Conservation (phyloP, 2,888 invertebrate genomes). For the Limnephilus rhombicus region DNA sequence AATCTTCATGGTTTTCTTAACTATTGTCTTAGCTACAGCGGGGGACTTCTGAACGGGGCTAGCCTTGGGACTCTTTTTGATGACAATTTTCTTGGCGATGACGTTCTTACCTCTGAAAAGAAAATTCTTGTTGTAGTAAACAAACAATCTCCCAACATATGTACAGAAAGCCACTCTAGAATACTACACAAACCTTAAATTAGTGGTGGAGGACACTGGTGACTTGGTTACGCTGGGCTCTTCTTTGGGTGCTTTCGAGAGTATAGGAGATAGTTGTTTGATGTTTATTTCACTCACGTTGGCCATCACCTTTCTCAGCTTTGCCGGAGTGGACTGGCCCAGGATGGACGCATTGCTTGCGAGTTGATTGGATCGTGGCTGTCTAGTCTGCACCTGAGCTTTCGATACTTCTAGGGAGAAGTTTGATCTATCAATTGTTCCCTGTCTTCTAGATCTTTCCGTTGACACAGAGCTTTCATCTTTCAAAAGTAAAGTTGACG, state of each 20-base stretch:
- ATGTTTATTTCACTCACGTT: conserved; percentile 58
- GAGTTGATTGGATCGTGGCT: neutral
- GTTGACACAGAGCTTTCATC: neutral
- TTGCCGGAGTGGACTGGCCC: conserved; percentile 64
- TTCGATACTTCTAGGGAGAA: conserved; percentile 63
- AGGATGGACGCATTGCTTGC: conserved; percentile 57
- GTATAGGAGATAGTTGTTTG: conserved; percentile 62
- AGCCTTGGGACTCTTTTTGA: neutral
- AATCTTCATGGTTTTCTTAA: neutral
- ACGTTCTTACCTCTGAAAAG: conserved; percentile 1
- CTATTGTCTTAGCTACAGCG: neutral
- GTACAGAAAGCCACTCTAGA: conserved; percentile 13
- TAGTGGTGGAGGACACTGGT: conserved; percentile 19
- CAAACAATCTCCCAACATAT: conserved; percentile 24
- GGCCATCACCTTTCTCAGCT: conserved; percentile 20
- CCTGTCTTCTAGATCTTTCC: conserved; percentile 60
- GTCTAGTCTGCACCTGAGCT: conserved; percentile 13
- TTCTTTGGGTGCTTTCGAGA: conserved; percentile 13
- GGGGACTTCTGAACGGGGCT: neutral
- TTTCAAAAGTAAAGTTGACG: conserved; percentile 28
- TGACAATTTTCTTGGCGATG: conserved; percentile 25
- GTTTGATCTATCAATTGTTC: conserved; percentile 61
- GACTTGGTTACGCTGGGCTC: neutral
- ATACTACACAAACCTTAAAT: conserved; percentile 49
- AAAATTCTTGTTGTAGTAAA: neutral